A percentile compares a stretch with the other conserved stretches of the same genome.
phyloP scores from a whole-genome alignment of 2,113 vertebrate genomes.

The Siniperca chuatsi region DNA sequence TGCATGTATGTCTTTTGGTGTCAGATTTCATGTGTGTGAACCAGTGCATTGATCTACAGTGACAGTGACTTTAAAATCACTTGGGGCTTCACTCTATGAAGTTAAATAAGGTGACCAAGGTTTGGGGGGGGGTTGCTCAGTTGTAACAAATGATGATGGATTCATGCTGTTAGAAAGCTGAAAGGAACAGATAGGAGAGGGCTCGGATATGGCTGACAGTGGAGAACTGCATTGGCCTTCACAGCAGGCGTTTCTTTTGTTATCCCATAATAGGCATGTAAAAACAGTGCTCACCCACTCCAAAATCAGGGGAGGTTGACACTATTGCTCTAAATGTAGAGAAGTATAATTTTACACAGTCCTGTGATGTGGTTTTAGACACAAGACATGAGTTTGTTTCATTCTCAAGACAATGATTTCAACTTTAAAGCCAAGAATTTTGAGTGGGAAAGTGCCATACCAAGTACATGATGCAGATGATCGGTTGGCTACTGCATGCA shows the following conservation, averaged over 20 bases:
- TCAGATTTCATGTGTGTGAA: slow-evolving; percentile 40
- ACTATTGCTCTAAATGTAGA: slow-evolving; percentile 43
- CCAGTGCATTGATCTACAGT: slow-evolving; percentile 45
- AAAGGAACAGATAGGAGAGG: slow-evolving; percentile 49
- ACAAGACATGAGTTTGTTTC: neutral
- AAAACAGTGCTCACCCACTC: slow-evolving; percentile 24
- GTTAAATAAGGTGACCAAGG: slow-evolving; percentile 41
- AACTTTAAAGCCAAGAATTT: slow-evolving; percentile 12
- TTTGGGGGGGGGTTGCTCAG: slow-evolving; percentile 38
- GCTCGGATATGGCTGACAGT: slow-evolving; percentile 31
- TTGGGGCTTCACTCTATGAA: slow-evolving; percentile 43
- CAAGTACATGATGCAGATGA: slow-evolving; percentile 38
- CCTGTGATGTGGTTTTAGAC: neutral
- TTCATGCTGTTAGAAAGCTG: slow-evolving; percentile 62
- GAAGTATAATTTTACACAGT: neutral
- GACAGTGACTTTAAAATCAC: slow-evolving; percentile 58
- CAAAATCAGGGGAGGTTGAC: slow-evolving; percentile 18
- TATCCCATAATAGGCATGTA: slow-evolving; percentile 21
- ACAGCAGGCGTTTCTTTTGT: slow-evolving; percentile 33
- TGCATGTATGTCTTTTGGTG: neutral
- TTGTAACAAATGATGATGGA: slow-evolving; percentile 68
- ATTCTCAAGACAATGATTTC: slow-evolving; percentile 1
- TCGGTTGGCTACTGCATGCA: slow-evolving; percentile 16
- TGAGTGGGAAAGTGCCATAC: neutral
- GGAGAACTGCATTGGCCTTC: slow-evolving; percentile 16